phyloP scores from a whole-genome alignment of 2,797 vertebrate genomes.

The Cacajao melanocephalus region DNA sequence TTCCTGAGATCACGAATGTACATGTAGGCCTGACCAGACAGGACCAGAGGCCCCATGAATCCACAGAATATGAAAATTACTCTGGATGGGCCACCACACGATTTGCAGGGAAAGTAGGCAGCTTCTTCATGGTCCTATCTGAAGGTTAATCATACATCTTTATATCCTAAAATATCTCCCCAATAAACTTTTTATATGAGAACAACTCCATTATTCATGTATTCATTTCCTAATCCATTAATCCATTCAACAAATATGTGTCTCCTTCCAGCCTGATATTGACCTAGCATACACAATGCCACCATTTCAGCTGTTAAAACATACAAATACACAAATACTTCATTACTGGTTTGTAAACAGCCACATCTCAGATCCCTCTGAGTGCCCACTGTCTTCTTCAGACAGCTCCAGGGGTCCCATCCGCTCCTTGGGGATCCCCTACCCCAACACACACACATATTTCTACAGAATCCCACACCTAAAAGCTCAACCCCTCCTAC shows the following conservation, averaged over 20 bases:
- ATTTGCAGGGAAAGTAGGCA: background rate
- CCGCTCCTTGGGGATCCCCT: accelerated
- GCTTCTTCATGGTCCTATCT: background rate
- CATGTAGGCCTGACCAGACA: background rate
- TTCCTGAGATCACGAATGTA: background rate
- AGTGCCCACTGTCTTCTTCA: background rate
- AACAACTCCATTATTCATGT: background rate
- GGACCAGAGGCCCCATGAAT: background rate
- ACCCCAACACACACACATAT: accelerated
- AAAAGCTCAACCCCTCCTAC: background rate
- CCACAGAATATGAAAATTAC: background rate
- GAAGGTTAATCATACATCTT: background rate
- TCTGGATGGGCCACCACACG: background rate
- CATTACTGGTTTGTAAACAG: background rate
- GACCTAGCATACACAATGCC: background rate
- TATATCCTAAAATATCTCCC: background rate
- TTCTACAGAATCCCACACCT: too few species aligned
- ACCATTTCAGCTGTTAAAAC: background rate
- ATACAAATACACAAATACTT: background rate
- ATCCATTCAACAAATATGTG: background rate
- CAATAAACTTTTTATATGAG: background rate
- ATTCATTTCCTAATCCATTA: background rate
- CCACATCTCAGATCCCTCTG: background rate
- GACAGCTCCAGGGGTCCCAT: background rate
- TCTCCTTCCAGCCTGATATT: background rate